Conservation (phyloP, 2,888 invertebrate species). For the Agrochola circellaris region DNA sequence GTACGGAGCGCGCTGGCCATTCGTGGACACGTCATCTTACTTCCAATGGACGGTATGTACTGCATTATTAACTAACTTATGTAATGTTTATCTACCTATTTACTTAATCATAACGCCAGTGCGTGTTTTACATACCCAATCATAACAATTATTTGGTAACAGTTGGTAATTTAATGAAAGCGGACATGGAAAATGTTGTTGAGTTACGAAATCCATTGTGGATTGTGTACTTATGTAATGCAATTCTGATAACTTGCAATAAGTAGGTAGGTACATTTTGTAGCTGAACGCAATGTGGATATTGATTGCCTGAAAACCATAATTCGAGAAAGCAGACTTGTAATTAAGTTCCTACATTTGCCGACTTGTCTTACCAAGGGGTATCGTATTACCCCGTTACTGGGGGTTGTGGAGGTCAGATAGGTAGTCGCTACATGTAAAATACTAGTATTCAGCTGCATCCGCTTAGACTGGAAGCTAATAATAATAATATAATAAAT, state of each 20-base stretch:
- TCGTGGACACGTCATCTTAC: slow-evolving; percentile 92
- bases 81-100: slow-evolving; percentile 68
- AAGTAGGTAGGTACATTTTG: slow-evolving; percentile 16
- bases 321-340: slow-evolving; percentile 9
- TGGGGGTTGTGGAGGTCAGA: no score
- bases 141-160: slow-evolving; percentile 70
- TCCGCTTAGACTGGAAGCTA: no score
- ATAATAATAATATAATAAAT: no score
- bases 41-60: slow-evolving; percentile 92
- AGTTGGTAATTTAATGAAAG: slow-evolving; percentile 71
- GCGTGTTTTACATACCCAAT: slow-evolving; percentile 69
- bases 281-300: slow-evolving; percentile 20
- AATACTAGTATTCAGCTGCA: no score
- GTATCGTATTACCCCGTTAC: no score
- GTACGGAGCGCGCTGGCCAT: slow-evolving; percentile 92
- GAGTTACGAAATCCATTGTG: slow-evolving; percentile 70
- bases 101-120: slow-evolving; percentile 64
- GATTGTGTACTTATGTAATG: slow-evolving; percentile 70
- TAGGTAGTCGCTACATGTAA: no score
- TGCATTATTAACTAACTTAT: slow-evolving; percentile 71
- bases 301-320: slow-evolving; percentile 16
- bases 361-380: no score
- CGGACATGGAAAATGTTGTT: slow-evolving; percentile 70
- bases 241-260: slow-evolving; percentile 42
- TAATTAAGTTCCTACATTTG: neutral